Evolutionary conservation across 2,888 invertebrate species (phyloP).

Genomic region (Cylindroiulus punctatus): DNA sequence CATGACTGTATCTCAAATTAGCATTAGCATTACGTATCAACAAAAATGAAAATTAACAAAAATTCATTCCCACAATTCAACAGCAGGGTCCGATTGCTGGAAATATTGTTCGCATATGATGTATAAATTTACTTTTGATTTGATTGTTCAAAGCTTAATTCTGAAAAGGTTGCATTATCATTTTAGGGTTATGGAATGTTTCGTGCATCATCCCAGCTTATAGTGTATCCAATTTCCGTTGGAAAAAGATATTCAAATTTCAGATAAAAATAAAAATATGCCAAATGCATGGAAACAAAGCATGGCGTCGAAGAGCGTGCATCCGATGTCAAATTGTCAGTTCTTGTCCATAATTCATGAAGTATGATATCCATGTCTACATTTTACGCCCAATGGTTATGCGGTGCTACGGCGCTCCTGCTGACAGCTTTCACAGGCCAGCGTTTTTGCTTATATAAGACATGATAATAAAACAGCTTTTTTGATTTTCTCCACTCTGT

Average conservation of each 20-base stretch:
- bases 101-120: no score
- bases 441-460: constrained; percentile 1
- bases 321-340: neutral
- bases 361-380: neutral
- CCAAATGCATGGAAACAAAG: neutral
- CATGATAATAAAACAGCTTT: constrained; percentile 29
- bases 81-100: no score
- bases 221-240: neutral
- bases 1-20: no score
- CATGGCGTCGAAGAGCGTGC: neutral
- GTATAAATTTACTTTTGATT: no score
- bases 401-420: neutral
- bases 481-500: neutral
- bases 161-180: neutral
- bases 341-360: constrained; percentile 28
- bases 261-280: neutral
- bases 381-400: neutral
- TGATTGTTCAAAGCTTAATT: no score
- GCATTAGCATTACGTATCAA: no score
- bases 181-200: neutral
- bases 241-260: neutral
- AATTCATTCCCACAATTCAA: no score
- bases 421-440: neutral
- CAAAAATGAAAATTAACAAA: no score
- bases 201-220: neutral